phyloP scores from a whole-genome alignment of 2,113 vertebrate species.

The Pithys albifrons region DNA sequence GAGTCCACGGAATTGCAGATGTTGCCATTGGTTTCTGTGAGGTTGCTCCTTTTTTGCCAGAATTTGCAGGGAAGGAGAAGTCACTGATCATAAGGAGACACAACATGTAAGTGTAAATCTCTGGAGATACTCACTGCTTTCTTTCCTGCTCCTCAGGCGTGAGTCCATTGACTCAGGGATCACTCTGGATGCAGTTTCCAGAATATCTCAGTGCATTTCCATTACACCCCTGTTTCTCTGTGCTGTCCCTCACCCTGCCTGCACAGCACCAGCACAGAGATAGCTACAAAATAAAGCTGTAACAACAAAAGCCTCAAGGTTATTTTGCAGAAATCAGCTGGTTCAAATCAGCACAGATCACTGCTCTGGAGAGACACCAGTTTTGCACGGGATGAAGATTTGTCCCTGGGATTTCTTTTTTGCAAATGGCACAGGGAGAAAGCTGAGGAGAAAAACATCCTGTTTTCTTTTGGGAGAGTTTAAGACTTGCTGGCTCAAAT shows the following conservation, averaged over 20 bases:
- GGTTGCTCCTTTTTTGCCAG: background rate
- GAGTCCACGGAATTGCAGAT: background rate
- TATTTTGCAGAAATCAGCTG: slow-evolving; percentile 24
- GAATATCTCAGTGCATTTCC: background rate
- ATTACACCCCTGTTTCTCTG: background rate
- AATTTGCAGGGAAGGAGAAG: background rate
- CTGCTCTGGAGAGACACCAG: background rate
- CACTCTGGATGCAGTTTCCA: background rate
- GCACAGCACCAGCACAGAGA: background rate
- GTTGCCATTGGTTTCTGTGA: slow-evolving; percentile 23
- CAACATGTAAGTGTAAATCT: background rate
- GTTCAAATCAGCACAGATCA: background rate
- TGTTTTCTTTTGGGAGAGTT: background rate
- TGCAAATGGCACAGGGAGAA: background rate
- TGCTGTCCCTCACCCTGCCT: background rate
- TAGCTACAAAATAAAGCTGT: slow-evolving; percentile 1
- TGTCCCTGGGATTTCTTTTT: background rate
- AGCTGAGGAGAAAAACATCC: background rate
- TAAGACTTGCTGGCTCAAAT: slow-evolving; percentile 18
- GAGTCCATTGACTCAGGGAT: background rate
- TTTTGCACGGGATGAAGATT: background rate
- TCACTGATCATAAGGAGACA: background rate
- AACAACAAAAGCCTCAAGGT: slow-evolving; percentile 4
- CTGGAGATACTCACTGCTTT: background rate
- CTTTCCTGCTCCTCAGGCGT: background rate